phyloP scores from a whole-genome alignment of 2,888 invertebrate species.

The Gymnosoma rotundatum region DNA sequence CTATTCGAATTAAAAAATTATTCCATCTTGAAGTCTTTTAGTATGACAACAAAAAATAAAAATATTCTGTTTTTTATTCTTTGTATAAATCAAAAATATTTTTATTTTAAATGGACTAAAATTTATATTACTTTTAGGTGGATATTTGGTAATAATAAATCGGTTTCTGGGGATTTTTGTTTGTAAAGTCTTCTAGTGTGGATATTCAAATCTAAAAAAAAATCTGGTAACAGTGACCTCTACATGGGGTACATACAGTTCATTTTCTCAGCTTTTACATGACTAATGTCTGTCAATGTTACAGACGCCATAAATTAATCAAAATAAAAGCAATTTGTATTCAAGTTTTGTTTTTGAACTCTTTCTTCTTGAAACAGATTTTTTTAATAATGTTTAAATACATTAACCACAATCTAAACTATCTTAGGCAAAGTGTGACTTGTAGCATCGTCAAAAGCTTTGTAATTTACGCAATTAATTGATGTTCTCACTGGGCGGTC shows the following conservation, averaged over 20 bases:
- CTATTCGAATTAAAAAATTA: too few relatives aligned
- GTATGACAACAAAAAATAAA: too few relatives aligned
- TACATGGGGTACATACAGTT: conserved; percentile 49
- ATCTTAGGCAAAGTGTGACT: conserved; percentile 63
- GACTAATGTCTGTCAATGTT: conserved; percentile 69
- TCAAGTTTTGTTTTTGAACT: conserved; percentile 36
- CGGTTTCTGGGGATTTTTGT: too few relatives aligned
- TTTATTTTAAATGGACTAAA: too few relatives aligned
- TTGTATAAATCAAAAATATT: too few relatives aligned
- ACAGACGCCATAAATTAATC: conserved; percentile 68
- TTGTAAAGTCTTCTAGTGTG: too few relatives aligned
- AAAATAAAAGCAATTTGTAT: conserved; percentile 50
- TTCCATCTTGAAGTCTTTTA: too few relatives aligned
- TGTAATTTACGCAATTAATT: conserved; percentile 78
- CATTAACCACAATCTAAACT: conserved; percentile 61
- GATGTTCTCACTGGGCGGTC: conserved; percentile 79
- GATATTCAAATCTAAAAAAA: too few relatives aligned
- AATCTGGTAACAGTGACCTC: conserved; percentile 1
- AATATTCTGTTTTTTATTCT: too few relatives aligned
- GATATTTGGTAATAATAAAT: too few relatives aligned
- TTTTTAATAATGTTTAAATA: conserved; percentile 34
- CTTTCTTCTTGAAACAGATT: conserved; percentile 31
- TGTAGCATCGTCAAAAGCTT: conserved; percentile 74
- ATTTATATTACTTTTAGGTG: too few relatives aligned
- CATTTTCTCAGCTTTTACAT: conserved; percentile 34